Base-by-base conservation (phyloP, 2,797 vertebrate genomes). In the Neomorphus geoffroyi region DNA sequence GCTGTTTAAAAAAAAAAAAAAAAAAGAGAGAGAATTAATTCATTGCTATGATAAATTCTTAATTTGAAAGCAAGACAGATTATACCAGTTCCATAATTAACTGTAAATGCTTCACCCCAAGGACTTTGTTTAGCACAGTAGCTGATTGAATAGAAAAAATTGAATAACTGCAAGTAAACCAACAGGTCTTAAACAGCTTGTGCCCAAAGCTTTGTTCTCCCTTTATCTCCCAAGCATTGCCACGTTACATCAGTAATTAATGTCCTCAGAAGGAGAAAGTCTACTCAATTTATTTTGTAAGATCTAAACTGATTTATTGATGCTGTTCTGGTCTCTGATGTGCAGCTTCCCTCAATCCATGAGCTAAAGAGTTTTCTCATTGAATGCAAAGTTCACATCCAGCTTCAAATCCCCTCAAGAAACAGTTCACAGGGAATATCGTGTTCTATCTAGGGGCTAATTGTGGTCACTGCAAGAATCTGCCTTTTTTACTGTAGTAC, bases 61-160 rank as follows among this genome's bases (percentile, higher is more conserved):
- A 93, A 94, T 94, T 94, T 94, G 71, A 96, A 95, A 94, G 77
- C 37, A 85, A 92, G 78, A 84, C 30, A 85, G 32, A 77, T 88
- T 80, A 93, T 81, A 37, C 39, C 10, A 51, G 60, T 93, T 89
- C 80, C 35, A 65, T 94, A 93, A 96, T 96, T 94, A 93, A 90
- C 33, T 87, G 75, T 87, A 93, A 93, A 77, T 87, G 33, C 28
- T 82, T 94, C 57, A 88, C 86, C 74, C 84, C 33, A 50, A 95
- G 41, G 82, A 83, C 79, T 87, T 86, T 56, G 43, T 88, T 96
- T 94, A 96, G 43, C 30, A 26, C 48, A 86, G 43, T 39, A 78
- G 71, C 14, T 83, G 67, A 79, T 62, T 65, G 46, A 86, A 81
- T n/a, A 58, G 43, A 56, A 94, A 89, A 56, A 50, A 67, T 16